Evolutionary conservation across 2,797 vertebrate genomes (phyloP).

Genomic region (Mormyrops attenuatus): DNA sequence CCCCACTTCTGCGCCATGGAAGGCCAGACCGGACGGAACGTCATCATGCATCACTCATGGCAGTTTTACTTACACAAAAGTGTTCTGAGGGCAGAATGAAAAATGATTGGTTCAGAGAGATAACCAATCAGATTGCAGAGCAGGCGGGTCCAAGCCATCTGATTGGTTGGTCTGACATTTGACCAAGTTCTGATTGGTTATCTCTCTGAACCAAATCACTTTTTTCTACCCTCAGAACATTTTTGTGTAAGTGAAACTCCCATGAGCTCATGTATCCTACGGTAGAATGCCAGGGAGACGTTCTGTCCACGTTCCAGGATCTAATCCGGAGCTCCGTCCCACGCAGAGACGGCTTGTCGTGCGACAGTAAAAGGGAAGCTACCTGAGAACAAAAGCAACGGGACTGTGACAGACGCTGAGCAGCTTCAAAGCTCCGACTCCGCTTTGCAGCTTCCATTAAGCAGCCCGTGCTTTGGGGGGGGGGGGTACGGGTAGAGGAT

Average conservation of each 20-base stretch:
- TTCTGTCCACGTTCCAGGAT: not conserved
- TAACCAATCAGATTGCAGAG: not conserved
- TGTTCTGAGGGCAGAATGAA: not conserved
- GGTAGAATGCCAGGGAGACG: not conserved
- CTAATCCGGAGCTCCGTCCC: not conserved
- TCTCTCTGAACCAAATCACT: not conserved
- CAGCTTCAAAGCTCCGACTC: slow-evolving; percentile 15
- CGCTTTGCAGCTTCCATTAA: slow-evolving; percentile 14
- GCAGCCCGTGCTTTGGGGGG: not conserved
- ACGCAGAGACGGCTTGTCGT: not conserved
- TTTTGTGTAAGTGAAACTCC: not conserved
- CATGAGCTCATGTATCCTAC: not conserved
- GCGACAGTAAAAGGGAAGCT: slow-evolving; percentile 10
- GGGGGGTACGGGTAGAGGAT: not conserved
- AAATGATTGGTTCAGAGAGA: not conserved
- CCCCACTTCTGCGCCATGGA: not conserved
- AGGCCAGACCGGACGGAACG: not conserved
- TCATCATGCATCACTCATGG: not conserved
- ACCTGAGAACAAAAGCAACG: slow-evolving; percentile 10
- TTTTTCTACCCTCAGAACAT: not conserved
- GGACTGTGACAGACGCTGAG: not conserved
- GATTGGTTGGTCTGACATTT: not conserved
- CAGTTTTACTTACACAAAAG: not conserved
- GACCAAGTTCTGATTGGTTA: not conserved
- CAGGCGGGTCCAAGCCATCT: not conserved